Evolutionary conservation across 2,888 invertebrate genomes (phyloP).

Genomic region (Omphaloscelis lunosa): DNA sequence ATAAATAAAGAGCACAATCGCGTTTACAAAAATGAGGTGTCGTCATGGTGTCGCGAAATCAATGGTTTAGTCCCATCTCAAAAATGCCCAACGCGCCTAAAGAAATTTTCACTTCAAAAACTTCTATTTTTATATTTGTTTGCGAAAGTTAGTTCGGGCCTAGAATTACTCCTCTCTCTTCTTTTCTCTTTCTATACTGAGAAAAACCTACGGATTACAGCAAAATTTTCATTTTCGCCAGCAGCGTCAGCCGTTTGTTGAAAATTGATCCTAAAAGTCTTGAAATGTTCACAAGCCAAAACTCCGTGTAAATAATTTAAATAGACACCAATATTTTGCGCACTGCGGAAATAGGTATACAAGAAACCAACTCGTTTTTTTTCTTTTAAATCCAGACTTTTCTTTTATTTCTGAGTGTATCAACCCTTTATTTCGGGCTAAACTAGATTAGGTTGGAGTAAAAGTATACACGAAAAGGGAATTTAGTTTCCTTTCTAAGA

Average conservation of each 20-base stretch:
- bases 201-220: not conserved
- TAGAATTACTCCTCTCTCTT: not conserved
- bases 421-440: slow-evolving; percentile 5
- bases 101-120: too few relatives aligned
- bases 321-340: slow-evolving; percentile 46
- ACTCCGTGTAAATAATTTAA: slow-evolving; percentile 21
- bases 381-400: slow-evolving; percentile 26
- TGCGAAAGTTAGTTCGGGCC: not conserved
- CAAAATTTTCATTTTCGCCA: not conserved
- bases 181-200: not conserved
- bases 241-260: not conserved
- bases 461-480: not conserved
- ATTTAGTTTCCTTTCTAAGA: not conserved
- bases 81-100: too few relatives aligned
- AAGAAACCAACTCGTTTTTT: slow-evolving; percentile 14
- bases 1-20: too few relatives aligned
- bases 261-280: slow-evolving; percentile 12
- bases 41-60: too few relatives aligned
- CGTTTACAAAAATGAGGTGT: too few relatives aligned
- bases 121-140: too few relatives aligned
- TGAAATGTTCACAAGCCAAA: slow-evolving; percentile 19
- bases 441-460: slow-evolving; percentile 13
- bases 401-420: slow-evolving; percentile 20
- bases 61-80: too few relatives aligned
- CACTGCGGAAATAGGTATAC: slow-evolving; percentile 46